phyloP scores from a whole-genome alignment of 2,797 vertebrate species.

The Meriones psammophilus region DNA sequence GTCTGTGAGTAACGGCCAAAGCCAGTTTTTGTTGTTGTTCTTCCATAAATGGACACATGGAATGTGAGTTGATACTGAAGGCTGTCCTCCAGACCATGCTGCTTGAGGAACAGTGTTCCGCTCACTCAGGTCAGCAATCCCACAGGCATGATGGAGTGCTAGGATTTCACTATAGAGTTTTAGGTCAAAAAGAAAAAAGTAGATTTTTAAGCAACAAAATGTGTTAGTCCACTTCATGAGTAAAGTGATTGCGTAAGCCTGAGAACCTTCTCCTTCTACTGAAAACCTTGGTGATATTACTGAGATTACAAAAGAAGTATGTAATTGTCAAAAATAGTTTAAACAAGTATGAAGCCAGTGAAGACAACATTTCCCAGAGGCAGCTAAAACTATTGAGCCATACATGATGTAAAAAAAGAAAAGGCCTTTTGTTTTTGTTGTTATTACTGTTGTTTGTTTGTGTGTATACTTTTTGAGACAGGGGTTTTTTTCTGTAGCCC shows the following conservation, averaged over 20 bases:
- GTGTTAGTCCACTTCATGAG: conserved; percentile 41
- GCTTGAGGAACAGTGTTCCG: background rate
- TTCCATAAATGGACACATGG: conserved; percentile 70
- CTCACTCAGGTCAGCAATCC: conserved; percentile 59
- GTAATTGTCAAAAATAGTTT: conserved; percentile 65
- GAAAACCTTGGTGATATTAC: conserved; percentile 46
- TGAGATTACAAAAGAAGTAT: conserved; percentile 61
- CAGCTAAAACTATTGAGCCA: background rate
- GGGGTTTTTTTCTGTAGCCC: background rate
- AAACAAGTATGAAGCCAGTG: conserved; percentile 63
- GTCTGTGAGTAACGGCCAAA: conserved; percentile 55
- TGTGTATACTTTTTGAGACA: background rate
- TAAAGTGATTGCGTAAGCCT: background rate
- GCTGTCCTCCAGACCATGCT: conserved; percentile 42
- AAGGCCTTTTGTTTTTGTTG: background rate
- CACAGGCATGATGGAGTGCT: conserved; percentile 58
- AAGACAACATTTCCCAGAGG: conserved; percentile 36
- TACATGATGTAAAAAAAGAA: conserved; percentile 51
- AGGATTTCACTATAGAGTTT: conserved; percentile 61
- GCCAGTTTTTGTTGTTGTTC: conserved; percentile 51
- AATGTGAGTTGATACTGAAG: conserved; percentile 53
- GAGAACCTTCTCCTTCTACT: conserved; percentile 19
- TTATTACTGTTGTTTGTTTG: background rate
- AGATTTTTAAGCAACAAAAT: conserved; percentile 55
- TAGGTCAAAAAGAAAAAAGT: conserved; percentile 71